Evolutionary conservation across 92 coral and sea anemone species (phyloP), one percentile per base, ranked within the genome.

Genomic region (Paramuricea clavata): DNA sequence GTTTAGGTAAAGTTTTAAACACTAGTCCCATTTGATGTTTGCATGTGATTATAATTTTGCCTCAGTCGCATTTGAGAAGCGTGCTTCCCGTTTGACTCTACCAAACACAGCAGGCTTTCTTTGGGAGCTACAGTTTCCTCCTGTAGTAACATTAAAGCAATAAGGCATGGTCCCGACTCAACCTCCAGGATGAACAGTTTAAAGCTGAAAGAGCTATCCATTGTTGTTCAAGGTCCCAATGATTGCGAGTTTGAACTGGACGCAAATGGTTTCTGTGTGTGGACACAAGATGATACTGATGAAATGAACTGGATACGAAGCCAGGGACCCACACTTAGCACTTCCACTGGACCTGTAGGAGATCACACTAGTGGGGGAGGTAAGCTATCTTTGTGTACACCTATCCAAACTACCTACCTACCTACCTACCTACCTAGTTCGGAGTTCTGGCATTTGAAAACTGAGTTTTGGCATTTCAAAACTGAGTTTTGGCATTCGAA

Each of bases 321-420:
- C 5, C 78, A 91, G 41, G 98, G 95, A 19, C 52, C 90, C 13
- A 95, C 98, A 28, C 93, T 95, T 4, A 95, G 98, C 74, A 33
- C 85, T 17, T 68, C 30, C 54, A 95, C 98, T 34, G 98, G 98
- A 54, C 98, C 98, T 22, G 74, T 85, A 69, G 94, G 88, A 49
- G 98, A 95, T 86, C 98, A 95, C 85, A 95, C 98, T 27, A 94
- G 72, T 59, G 98, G 97, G 28, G 83, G 86, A 86, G 95, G 98
- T 95, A 86, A 41, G 43, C 12, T 28, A 16, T 12, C 39, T 33
- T 60, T 22, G 6, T 52, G 21, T 52, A 12, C 5, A 4, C 61
- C n/a, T 22, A 52, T 16, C 4, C 16, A 16, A 52, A 6, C 61
- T 13, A 16, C 22, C 61, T 52, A 16, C 23, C n/a, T 52, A 19